Evolutionary conservation across 2,113 vertebrate genomes (phyloP).

Genomic region (Paratilapia polleni): DNA sequence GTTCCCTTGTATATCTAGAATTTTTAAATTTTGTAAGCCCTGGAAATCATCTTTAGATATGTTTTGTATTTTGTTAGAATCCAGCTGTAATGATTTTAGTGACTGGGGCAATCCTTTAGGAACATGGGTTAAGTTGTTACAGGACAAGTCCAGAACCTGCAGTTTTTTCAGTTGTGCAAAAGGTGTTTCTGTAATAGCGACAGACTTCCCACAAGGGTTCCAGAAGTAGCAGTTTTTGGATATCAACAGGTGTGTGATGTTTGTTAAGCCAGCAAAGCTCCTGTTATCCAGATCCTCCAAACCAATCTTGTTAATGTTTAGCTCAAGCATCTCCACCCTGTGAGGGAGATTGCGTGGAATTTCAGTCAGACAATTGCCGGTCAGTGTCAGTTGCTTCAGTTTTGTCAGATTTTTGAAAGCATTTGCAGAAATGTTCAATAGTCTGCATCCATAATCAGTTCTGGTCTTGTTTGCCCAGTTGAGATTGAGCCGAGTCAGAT

Average conservation of each 20-base stretch:
- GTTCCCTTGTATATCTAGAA: slow-evolving; percentile 78
- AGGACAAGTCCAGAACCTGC: slow-evolving; percentile 51
- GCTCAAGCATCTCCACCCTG: slow-evolving; percentile 31
- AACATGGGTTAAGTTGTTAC: slow-evolving; percentile 72
- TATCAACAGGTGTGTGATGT: slow-evolving; percentile 46
- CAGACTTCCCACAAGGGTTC: slow-evolving; percentile 48
- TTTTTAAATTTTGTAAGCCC: slow-evolving; percentile 44
- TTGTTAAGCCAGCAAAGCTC: slow-evolving; percentile 43
- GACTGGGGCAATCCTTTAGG: slow-evolving; percentile 56
- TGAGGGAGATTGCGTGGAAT: slow-evolving; percentile 65
- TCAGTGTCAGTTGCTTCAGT: slow-evolving; percentile 61
- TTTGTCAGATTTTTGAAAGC: slow-evolving; percentile 74
- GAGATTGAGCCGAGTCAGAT: slow-evolving; percentile 73
- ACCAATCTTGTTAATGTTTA: slow-evolving; percentile 64
- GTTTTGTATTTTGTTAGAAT: slow-evolving; percentile 68
- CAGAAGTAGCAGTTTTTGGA: slow-evolving; percentile 72
- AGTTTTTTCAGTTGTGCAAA: slow-evolving; percentile 62
- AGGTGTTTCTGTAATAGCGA: slow-evolving; percentile 13
- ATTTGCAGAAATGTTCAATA: background rate
- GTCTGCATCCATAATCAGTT: fast-evolving
- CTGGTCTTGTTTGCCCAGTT: slow-evolving; percentile 38
- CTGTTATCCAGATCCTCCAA: slow-evolving; percentile 24
- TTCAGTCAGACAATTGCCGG: slow-evolving; percentile 28
- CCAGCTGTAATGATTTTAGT: slow-evolving; percentile 45
- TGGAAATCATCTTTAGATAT: slow-evolving; percentile 70